Base-by-base conservation (phyloP, 2,888 invertebrate species). In the Acrocera orbiculus region DNA sequence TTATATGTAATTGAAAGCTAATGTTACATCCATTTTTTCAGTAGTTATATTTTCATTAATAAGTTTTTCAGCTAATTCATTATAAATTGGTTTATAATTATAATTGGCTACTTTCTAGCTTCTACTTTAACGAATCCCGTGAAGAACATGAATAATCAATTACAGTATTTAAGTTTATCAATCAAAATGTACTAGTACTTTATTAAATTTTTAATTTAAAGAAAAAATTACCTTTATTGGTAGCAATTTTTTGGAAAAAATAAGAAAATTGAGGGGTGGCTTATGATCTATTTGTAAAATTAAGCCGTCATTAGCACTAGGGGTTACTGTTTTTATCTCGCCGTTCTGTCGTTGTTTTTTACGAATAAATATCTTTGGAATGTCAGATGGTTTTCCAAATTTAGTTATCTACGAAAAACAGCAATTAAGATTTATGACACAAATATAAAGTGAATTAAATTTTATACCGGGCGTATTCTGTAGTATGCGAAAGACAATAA, bases 281-380 rank as follows among this genome's bases (percentile, higher is more conserved):
- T 54, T 63, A 44, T 72, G 72, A 47, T 70, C 56, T 10, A 72
- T 56, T 43, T 69, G 54, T 15, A 73, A 49, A 14, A 56, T 37
- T 11, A 57, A 48, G 13, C 61, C 28, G n/a, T 3, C 50, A 8
- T 62, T 60, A 16, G 35, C 9, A 17, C 62, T 63, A 32, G 69
- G 66, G 46, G 70, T 67, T 31, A 70, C 60, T 15, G 63, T 63
- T 3, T 50, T 56, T 29, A 67, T 68, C 10, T 50, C 53, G 5
- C 70, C 73, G 43, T 54, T 56, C 30, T 72, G 52, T 2, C 62
- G 55, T 44, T 65, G 62, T 53, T 64, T 65, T 13, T 59, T 58
- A 41, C 52, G 57, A 42, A 72, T 53, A 44, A 73, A 73, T 44
- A 64, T 65, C 24, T 61, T 59, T 37, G 73, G 73, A 46, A 73